phyloP scores from a whole-genome alignment of 2,113 vertebrate species.

The Phyllopteryx taeniolatus region DNA sequence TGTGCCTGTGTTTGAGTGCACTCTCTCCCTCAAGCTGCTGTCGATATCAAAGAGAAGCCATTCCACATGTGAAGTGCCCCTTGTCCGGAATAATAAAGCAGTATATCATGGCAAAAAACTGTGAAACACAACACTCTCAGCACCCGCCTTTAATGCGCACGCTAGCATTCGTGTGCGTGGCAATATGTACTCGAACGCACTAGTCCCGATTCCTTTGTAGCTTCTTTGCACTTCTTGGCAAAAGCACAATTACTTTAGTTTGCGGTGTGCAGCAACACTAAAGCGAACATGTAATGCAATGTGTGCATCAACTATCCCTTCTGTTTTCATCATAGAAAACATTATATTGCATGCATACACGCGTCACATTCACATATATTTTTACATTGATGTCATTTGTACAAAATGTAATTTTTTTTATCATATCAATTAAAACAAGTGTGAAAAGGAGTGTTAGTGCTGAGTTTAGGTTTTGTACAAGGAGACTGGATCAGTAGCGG shows the following conservation, averaged over 20 bases:
- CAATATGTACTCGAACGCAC: slow-evolving; percentile 21
- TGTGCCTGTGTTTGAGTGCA: slow-evolving; percentile 79
- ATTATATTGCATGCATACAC: not conserved
- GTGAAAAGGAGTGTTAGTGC: no score
- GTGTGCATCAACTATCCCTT: not conserved
- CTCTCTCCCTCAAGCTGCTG: slow-evolving; percentile 78
- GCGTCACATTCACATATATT: no score
- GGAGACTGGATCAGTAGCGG: no score
- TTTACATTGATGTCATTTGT: no score
- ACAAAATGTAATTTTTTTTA: no score
- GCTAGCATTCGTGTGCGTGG: slow-evolving; percentile 22
- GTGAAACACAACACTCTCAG: slow-evolving; percentile 74
- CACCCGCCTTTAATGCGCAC: slow-evolving; percentile 52
- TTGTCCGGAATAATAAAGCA: slow-evolving; percentile 77
- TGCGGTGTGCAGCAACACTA: slow-evolving; percentile 9
- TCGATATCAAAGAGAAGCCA: slow-evolving; percentile 81
- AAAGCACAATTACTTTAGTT: slow-evolving; percentile 38
- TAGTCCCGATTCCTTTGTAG: slow-evolving; percentile 46
- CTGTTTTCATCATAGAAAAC: not conserved
- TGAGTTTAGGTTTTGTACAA: no score
- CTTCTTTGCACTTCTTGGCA: slow-evolving; percentile 42
- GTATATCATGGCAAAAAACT: slow-evolving; percentile 77
- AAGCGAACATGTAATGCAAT: not conserved
- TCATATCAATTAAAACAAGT: no score
- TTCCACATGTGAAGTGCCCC: slow-evolving; percentile 78